These are phyloP conservation scores for Meteorus sp. DNA, from an alignment of 1,140 invertebrate genomes.

Conservation along the genomic window DNA sequence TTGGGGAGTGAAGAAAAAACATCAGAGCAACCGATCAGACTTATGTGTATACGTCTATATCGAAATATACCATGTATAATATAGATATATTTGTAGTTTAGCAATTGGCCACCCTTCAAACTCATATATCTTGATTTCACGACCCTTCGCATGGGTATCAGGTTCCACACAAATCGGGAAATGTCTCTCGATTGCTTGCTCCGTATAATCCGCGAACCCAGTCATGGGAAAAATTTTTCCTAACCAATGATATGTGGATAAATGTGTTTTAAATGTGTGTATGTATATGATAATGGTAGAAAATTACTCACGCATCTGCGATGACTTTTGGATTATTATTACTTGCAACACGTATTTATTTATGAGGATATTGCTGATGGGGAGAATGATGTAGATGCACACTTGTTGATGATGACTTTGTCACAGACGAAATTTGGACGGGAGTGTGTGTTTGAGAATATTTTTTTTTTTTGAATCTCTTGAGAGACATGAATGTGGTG, in stretches of 20 bases:
- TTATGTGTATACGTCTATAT: not conserved
- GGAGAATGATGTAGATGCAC: too few species aligned
- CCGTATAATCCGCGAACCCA: conserved; percentile 36
- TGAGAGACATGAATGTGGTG: too few species aligned
- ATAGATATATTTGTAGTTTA: not conserved
- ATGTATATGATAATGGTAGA: conserved; percentile 21
- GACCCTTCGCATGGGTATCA: conserved; percentile 58
- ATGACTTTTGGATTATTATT: conserved; percentile 18
- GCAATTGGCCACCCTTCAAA: conserved; percentile 26
- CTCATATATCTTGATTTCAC: conserved; percentile 59
- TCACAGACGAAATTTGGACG: too few species aligned
- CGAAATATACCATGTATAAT: conserved; percentile 3
- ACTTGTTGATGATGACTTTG: too few species aligned
- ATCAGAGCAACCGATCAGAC: not conserved
- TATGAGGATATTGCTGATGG: too few species aligned
- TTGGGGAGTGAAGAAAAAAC: conserved; percentile 5
- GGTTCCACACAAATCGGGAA: conserved; percentile 59
- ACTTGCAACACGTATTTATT: not conserved
- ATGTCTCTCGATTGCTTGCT: conserved; percentile 29
- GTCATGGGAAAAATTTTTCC: conserved; percentile 27
- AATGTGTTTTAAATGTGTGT: too few species aligned
- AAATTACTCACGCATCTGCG: conserved; percentile 34
- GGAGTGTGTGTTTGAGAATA: too few species aligned
- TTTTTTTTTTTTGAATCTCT: too few species aligned
- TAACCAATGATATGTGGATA: not conserved